These are phyloP conservation scores for Nomia melanderi DNA, from an alignment of 1,140 invertebrate genomes.

Conservation along the genomic window DNA sequence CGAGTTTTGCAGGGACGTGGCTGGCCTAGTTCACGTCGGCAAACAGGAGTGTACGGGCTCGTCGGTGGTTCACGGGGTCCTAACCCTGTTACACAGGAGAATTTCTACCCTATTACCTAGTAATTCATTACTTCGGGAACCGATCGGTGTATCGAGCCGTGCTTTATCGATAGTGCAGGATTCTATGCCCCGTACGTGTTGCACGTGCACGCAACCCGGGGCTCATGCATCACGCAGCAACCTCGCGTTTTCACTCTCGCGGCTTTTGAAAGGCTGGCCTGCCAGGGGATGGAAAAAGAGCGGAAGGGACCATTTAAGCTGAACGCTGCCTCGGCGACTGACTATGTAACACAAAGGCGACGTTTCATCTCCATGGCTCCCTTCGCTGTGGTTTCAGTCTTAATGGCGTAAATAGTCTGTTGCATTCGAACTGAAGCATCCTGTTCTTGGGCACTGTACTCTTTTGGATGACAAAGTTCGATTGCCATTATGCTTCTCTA, in stretches of 20 bases:
- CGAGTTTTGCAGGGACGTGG: no score
- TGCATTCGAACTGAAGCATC: constrained; percentile 4
- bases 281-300: constrained; percentile 37
- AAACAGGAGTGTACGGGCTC: no score
- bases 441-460: not conserved
- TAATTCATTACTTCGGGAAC: not conserved
- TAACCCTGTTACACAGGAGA: no score
- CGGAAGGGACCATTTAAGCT: constrained; percentile 64
- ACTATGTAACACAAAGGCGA: constrained; percentile 60
- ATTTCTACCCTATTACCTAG: no score
- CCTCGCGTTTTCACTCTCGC: constrained; percentile 34
- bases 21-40: no score
- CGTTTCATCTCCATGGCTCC: constrained; percentile 31
- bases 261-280: constrained; percentile 50
- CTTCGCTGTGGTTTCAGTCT: constrained; percentile 43
- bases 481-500: no score
- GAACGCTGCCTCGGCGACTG: constrained; percentile 52
- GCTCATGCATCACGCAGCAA: constrained; percentile 43
- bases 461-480: constrained; percentile 34
- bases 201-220: constrained; percentile 22
- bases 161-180: constrained; percentile 37
- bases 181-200: constrained; percentile 23
- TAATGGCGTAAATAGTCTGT: constrained; percentile 66
- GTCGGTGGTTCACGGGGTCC: no score
- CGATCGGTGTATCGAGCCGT: constrained; percentile 14